phyloP scores from a whole-genome alignment of 2,888 invertebrate species.

The Lasioglossum oenotherae region DNA sequence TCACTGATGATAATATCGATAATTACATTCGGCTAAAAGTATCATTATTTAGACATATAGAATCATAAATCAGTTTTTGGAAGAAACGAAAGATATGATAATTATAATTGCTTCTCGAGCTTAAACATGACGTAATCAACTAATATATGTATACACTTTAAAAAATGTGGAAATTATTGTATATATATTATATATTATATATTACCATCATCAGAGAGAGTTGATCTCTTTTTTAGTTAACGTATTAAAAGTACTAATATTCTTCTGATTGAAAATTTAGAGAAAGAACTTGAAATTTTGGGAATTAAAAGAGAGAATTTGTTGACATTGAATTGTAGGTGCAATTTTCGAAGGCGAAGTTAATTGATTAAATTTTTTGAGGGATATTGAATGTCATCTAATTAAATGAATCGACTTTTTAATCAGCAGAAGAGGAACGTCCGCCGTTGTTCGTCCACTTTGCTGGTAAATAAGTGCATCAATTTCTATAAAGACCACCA shows the following conservation, averaged over 20 bases:
- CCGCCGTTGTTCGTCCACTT: background rate
- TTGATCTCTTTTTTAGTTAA: background rate
- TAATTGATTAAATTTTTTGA: background rate
- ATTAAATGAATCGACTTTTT: slow-evolving; percentile 2
- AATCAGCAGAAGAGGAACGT: background rate
- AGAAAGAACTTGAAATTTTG: background rate
- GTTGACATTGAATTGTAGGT: background rate
- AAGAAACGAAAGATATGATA: background rate
- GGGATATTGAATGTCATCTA: background rate
- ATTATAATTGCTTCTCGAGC: background rate
- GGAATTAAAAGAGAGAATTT: background rate
- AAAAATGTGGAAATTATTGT: background rate
- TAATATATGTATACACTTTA: background rate
- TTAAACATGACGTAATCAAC: background rate
- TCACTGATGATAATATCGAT: background rate
- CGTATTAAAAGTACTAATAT: background rate
- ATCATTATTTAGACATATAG: background rate
- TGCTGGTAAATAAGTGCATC: background rate
- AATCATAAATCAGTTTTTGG: background rate
- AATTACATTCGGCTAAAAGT: background rate
- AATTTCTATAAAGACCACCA: slow-evolving; percentile 16
- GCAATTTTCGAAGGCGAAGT: background rate
- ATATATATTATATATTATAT: too few species aligned
- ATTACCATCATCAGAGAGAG: too few species aligned
- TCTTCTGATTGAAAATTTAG: background rate